phyloP scores from a whole-genome alignment of 2,888 invertebrate species.

The Meteorus colon region DNA sequence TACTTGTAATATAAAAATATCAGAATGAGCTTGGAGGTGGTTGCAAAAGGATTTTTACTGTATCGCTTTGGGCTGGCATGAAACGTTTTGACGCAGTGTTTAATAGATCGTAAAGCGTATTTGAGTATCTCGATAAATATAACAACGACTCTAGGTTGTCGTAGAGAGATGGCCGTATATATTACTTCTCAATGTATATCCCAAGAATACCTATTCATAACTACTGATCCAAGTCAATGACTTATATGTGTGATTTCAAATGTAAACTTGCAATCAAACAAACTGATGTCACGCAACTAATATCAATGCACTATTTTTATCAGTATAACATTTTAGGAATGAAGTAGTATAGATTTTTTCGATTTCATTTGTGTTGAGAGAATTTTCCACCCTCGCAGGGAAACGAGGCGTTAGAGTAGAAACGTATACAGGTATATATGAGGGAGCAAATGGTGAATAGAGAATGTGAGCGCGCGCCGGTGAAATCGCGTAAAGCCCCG shows the following conservation, averaged over 20 bases:
- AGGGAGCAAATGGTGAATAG: slow-evolving; percentile 1
- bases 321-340: too few relatives aligned
- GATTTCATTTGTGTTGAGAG: too few relatives aligned
- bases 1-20: slow-evolving; percentile 26
- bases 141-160: slow-evolving; percentile 66
- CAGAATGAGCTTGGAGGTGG: slow-evolving; percentile 42
- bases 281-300: not conserved
- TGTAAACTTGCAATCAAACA: not conserved
- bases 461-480: slow-evolving; percentile 37
- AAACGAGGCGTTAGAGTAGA: not conserved
- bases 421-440: not conserved
- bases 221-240: slow-evolving; percentile 30
- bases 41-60: slow-evolving; percentile 44
- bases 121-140: slow-evolving; percentile 73
- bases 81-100: slow-evolving; percentile 68
- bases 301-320: too few relatives aligned
- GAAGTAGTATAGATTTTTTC: too few relatives aligned
- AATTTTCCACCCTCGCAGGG: not conserved
- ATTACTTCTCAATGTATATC: slow-evolving; percentile 44
- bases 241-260: not conserved
- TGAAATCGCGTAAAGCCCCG: slow-evolving; percentile 48
- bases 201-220: slow-evolving; percentile 22
- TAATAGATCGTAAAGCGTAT: slow-evolving; percentile 71
- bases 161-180: slow-evolving; percentile 54
- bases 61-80: slow-evolving; percentile 51